These are phyloP conservation scores for Reticulitermes lucifugus DNA, from an alignment of 2,888 invertebrate genomes.

Conservation along the genomic window DNA sequence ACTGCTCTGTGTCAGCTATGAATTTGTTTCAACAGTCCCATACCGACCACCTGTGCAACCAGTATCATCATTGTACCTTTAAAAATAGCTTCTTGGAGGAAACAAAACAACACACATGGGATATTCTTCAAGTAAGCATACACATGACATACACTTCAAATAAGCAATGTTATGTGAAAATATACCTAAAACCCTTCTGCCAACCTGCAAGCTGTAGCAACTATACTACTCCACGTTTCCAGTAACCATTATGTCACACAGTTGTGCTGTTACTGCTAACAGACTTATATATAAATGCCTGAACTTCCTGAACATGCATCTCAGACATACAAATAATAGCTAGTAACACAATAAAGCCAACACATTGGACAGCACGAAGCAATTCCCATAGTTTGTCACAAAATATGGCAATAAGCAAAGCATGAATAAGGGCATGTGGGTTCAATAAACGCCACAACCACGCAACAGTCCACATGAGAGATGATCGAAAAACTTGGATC, in stretches of 20 bases:
- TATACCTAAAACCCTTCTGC: not conserved
- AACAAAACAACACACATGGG: not conserved
- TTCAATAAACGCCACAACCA: slow-evolving; percentile 83
- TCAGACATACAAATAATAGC: slow-evolving; percentile 78
- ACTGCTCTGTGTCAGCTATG: not conserved
- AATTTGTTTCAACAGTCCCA: not conserved
- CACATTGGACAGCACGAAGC: slow-evolving; percentile 75
- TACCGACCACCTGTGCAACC: not conserved
- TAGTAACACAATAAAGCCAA: slow-evolving; percentile 77
- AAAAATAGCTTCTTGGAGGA: not conserved
- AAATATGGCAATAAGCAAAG: slow-evolving; percentile 80
- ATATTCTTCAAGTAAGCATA: slow-evolving; percentile 12
- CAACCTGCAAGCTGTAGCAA: not conserved
- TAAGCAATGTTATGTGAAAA: slow-evolving; percentile 25
- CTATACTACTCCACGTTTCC: not conserved
- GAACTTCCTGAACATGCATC: slow-evolving; percentile 74
- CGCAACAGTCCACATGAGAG: slow-evolving; percentile 78
- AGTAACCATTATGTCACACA: slow-evolving; percentile 30
- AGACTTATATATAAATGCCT: slow-evolving; percentile 67
- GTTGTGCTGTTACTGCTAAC: slow-evolving; percentile 36
- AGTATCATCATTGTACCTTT: not conserved
- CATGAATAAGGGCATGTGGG: slow-evolving; percentile 81
- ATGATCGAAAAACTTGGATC: slow-evolving; percentile 73
- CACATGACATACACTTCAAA: slow-evolving; percentile 13
- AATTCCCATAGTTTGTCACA: slow-evolving; percentile 87